phyloP scores from a whole-genome alignment of 2,888 invertebrate species.

The Trisateles emortualis region DNA sequence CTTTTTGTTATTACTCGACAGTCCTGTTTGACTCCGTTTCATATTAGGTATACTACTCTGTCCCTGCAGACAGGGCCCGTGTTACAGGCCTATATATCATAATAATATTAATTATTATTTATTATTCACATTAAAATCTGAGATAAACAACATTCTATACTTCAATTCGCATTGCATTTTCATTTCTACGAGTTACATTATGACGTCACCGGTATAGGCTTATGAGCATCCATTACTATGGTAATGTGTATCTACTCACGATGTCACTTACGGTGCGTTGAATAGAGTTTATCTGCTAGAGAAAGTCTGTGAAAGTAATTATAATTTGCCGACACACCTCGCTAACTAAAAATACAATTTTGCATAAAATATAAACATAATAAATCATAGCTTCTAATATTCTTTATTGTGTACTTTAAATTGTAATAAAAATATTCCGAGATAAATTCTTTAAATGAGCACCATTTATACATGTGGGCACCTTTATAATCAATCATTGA shows the following conservation, averaged over 20 bases:
- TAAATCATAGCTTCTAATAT: slow-evolving; percentile 8
- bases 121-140: too few relatives aligned
- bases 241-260: slow-evolving; percentile 15
- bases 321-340: slow-evolving; percentile 19
- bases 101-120: too few relatives aligned
- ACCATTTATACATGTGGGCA: slow-evolving; percentile 23
- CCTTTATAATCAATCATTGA: slow-evolving; percentile 2
- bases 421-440: slow-evolving; percentile 16
- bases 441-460: slow-evolving; percentile 28
- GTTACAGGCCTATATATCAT: too few relatives aligned
- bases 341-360: slow-evolving; percentile 4
- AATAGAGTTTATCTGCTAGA: slow-evolving; percentile 22
- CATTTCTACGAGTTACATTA: too few relatives aligned
- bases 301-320: slow-evolving; percentile 39
- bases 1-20: too few relatives aligned
- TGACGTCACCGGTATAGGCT: too few relatives aligned
- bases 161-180: too few relatives aligned
- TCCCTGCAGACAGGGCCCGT: too few relatives aligned
- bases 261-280: slow-evolving; percentile 25
- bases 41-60: too few relatives aligned
- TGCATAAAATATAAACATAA: slow-evolving; percentile 8
- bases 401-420: slow-evolving; percentile 12
- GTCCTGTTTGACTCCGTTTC: too few relatives aligned
- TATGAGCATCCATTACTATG: slow-evolving; percentile 8
- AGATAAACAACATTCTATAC: too few relatives aligned